Evolutionary conservation across 2,888 invertebrate genomes (phyloP).

Genomic region (Eudemis profundana): DNA sequence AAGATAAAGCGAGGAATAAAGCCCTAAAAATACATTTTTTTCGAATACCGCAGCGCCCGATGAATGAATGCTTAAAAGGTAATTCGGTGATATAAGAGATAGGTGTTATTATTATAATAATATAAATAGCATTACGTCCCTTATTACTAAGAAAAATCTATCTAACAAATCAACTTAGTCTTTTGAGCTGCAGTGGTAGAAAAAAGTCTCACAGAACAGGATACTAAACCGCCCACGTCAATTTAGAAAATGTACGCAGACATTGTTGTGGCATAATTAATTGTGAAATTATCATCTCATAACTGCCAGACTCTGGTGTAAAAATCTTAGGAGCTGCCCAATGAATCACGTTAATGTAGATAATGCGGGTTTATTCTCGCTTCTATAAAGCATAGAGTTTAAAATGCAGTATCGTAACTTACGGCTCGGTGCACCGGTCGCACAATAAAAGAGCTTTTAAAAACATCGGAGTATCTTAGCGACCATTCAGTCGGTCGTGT

Average conservation of each 20-base stretch:
- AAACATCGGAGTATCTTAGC: constrained; percentile 77
- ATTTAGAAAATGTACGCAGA: constrained; percentile 28
- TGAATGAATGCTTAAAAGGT: constrained; percentile 10
- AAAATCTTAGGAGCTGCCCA: constrained; percentile 54
- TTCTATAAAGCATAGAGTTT: constrained; percentile 42
- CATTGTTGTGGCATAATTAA: constrained; percentile 36
- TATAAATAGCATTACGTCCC: constrained; percentile 27
- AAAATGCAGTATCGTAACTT: constrained; percentile 44
- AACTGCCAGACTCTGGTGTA: constrained; percentile 48
- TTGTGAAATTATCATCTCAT: constrained; percentile 47
- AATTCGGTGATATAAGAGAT: constrained; percentile 39
- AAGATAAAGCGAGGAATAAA: constrained; percentile 40
- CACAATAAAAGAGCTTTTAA: constrained; percentile 83
- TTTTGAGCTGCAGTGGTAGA: constrained; percentile 19
- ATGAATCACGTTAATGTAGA: constrained; percentile 59
- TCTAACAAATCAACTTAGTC: constrained; percentile 34
- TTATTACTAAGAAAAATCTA: constrained; percentile 34
- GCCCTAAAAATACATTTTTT: constrained; percentile 39
- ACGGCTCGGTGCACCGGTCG: constrained; percentile 53
- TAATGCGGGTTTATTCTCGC: constrained; percentile 44
- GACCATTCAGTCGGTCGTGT: constrained; percentile 74
- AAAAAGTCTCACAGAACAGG: constrained; percentile 29
- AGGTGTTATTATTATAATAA: constrained; percentile 25
- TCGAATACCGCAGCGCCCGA: constrained; percentile 20
- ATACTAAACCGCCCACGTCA: constrained; percentile 36